Conservation (phyloP, 2,797 vertebrate species). For the Enteromius trimaculatus region DNA sequence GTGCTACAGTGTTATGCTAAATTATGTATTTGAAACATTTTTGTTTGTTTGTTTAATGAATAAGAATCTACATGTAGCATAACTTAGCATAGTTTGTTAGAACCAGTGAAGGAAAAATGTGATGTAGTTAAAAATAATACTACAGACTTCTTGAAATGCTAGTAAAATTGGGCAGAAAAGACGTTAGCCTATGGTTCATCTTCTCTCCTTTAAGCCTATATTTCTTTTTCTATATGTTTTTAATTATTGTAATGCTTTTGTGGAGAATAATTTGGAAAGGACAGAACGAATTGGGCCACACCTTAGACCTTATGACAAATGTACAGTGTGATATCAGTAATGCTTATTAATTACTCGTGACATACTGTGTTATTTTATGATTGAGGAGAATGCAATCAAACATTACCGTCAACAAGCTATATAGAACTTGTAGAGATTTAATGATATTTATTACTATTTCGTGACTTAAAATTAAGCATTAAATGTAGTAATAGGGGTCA, state of each 20-base stretch:
- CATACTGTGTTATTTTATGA: background rate
- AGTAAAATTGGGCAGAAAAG: background rate
- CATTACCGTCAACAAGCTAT: background rate
- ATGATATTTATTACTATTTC: background rate
- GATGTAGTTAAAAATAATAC: background rate
- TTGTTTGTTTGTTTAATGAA: too few species aligned
- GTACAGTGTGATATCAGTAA: background rate
- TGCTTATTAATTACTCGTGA: background rate
- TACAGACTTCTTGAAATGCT: background rate
- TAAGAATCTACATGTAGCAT: background rate
- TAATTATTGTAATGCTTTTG: background rate
- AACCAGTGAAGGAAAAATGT: background rate
- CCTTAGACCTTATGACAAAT: background rate
- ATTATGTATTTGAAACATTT: too few species aligned
- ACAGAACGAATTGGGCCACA: constrained; percentile 1
- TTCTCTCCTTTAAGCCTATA: background rate
- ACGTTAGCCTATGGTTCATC: background rate
- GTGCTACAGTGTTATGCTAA: background rate
- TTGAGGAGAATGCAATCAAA: background rate
- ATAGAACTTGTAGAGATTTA: background rate
- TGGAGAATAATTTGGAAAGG: background rate
- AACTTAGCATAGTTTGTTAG: too few species aligned
- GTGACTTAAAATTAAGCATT: background rate
- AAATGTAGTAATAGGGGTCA: too few species aligned
- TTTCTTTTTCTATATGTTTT: background rate